Conservation (phyloP, 1,140 invertebrate species). For the Branchinecta lindahli region DNA sequence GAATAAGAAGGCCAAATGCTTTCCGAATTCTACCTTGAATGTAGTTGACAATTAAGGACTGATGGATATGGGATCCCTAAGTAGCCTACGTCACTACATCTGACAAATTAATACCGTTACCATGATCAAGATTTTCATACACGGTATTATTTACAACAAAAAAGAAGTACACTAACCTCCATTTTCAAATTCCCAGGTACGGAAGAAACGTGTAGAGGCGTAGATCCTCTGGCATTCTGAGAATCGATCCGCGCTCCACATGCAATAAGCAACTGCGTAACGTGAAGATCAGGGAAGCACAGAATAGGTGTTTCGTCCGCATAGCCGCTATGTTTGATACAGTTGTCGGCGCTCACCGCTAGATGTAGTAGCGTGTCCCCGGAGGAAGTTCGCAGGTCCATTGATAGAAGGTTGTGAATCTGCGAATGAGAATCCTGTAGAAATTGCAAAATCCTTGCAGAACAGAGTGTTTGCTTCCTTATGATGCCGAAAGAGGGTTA, state of each 20-base stretch:
- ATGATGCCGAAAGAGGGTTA: too few species aligned
- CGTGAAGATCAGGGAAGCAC: constrained; percentile 53
- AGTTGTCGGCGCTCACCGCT: constrained; percentile 57
- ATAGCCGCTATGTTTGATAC: constrained; percentile 58
- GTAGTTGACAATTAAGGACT: too few species aligned
- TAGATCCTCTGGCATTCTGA: constrained; percentile 54
- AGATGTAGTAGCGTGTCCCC: constrained; percentile 65
- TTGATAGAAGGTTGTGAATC: constrained; percentile 37
- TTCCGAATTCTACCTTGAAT: too few species aligned
- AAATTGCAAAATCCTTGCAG: constrained; percentile 15
- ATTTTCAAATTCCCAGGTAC: constrained; percentile 52
- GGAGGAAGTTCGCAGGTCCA: constrained; percentile 48
- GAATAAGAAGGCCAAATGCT: too few species aligned
- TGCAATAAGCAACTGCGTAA: constrained; percentile 50
- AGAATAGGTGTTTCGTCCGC: constrained; percentile 49
- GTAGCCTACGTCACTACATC: too few species aligned
- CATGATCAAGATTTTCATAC: too few species aligned
- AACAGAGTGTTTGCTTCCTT: too few species aligned
- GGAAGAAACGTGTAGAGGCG: constrained; percentile 57
- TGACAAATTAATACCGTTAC: too few species aligned
- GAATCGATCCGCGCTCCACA: constrained; percentile 58
- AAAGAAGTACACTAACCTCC: constrained; percentile 33
- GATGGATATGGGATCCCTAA: too few species aligned
- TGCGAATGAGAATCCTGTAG: constrained; percentile 16
- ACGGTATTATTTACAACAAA: too few species aligned